phyloP scores from a whole-genome alignment of 2,797 vertebrate genomes.

The Mionectes olivaceus region DNA sequence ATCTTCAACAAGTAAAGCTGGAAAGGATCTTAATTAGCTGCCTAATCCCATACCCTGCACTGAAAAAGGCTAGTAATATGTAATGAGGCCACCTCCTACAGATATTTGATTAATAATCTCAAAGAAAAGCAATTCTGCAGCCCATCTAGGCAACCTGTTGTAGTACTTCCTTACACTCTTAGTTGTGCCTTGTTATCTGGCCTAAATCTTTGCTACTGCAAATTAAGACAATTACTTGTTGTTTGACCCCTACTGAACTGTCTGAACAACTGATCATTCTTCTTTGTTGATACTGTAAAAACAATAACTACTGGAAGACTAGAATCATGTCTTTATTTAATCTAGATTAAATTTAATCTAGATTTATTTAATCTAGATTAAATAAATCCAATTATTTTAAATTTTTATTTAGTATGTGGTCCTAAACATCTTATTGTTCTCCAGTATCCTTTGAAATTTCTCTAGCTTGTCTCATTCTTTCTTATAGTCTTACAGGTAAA shows the following conservation, averaged over 20 bases:
- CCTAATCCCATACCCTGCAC: background rate
- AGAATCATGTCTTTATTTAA: background rate
- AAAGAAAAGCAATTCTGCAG: background rate
- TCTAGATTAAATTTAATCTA: background rate
- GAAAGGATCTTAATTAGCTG: background rate
- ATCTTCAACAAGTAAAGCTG: background rate
- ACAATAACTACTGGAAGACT: background rate
- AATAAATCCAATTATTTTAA: background rate
- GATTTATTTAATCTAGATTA: no score
- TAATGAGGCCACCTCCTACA: background rate
- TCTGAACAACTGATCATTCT: background rate
- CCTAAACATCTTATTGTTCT: background rate
- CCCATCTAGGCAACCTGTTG: fast-evolving
- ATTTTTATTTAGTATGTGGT: background rate
- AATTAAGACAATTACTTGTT: background rate
- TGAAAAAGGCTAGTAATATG: background rate
- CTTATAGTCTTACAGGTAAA: background rate
- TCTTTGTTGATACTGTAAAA: background rate
- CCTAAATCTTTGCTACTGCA: background rate
- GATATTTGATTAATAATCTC: background rate
- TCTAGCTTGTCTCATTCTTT: background rate
- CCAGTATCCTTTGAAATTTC: background rate
- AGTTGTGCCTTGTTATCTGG: background rate
- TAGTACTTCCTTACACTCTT: background rate
- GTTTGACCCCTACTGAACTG: background rate